These are phyloP conservation scores for Pogoniulus pusillus DNA, from an alignment of 2,797 vertebrate species.

Conservation along the genomic window DNA sequence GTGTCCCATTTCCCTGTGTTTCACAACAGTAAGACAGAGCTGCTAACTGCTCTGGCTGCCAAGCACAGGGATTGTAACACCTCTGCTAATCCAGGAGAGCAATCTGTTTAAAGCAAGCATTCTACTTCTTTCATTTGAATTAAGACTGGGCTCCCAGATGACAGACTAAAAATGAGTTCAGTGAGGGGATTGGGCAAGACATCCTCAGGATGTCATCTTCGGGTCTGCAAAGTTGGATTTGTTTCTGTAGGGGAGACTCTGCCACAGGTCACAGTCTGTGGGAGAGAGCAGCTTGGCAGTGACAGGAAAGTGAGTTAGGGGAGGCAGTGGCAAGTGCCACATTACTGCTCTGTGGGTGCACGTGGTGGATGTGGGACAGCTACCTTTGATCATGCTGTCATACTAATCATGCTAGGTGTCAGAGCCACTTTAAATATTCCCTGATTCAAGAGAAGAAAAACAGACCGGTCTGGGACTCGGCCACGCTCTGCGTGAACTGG, in stretches of 20 bases:
- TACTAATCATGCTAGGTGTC: neutral
- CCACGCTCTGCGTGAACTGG: neutral
- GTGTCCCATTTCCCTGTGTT: neutral
- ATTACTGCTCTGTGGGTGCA: neutral
- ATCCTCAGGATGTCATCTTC: neutral
- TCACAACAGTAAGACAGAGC: neutral
- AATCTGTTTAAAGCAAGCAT: neutral
- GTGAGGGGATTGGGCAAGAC: neutral
- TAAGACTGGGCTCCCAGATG: neutral
- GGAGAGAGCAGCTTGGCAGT: neutral
- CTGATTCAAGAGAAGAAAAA: neutral
- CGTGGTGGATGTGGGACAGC: neutral
- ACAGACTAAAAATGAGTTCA: neutral
- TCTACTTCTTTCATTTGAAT: neutral
- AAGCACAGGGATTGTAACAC: neutral
- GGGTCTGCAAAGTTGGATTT: neutral
- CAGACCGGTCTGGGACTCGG: neutral
- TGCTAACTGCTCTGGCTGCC: neutral
- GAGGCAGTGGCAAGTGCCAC: neutral
- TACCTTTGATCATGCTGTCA: neutral
- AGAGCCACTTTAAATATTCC: neutral
- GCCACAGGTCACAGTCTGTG: neutral
- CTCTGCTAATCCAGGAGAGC: neutral
- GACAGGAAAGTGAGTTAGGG: neutral
- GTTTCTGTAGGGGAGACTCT: neutral